Conservation (phyloP, 2,888 invertebrate genomes). For the Tenodera sinensis region DNA sequence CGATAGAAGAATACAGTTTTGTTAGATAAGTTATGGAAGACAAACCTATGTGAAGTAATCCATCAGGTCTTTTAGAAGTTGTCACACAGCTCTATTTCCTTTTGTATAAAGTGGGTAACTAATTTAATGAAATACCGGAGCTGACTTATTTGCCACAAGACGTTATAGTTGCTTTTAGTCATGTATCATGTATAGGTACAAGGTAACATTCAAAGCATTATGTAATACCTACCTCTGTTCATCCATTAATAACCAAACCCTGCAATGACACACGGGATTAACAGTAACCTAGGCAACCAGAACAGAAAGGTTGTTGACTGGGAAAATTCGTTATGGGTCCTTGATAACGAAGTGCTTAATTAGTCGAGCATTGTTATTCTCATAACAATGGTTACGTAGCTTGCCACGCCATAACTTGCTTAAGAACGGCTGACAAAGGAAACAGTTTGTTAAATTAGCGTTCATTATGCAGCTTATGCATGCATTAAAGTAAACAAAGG, state of each 20-base stretch:
- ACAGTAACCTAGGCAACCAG: neutral
- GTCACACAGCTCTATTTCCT: too few species aligned
- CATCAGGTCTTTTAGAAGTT: too few species aligned
- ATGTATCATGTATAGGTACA: too few species aligned
- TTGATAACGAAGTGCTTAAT: neutral
- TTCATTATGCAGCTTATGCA: neutral
- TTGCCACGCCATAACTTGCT: neutral
- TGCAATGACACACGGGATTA: neutral
- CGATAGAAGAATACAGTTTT: too few species aligned
- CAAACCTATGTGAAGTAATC: too few species aligned
- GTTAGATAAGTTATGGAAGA: too few species aligned
- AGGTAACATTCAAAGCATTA: neutral
- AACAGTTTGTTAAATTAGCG: neutral
- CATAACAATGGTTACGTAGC: neutral
- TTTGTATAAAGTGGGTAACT: too few species aligned
- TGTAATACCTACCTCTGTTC: neutral
- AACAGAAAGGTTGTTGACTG: neutral
- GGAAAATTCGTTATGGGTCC: neutral
- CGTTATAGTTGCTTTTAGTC: too few species aligned
- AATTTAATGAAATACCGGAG: too few species aligned
- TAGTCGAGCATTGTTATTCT: neutral
- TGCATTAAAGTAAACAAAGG: neutral
- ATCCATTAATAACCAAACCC: neutral
- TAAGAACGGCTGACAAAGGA: neutral
- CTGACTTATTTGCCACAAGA: too few species aligned